phyloP scores from a whole-genome alignment of 2,888 invertebrate species.

The Epinotia bilunana region DNA sequence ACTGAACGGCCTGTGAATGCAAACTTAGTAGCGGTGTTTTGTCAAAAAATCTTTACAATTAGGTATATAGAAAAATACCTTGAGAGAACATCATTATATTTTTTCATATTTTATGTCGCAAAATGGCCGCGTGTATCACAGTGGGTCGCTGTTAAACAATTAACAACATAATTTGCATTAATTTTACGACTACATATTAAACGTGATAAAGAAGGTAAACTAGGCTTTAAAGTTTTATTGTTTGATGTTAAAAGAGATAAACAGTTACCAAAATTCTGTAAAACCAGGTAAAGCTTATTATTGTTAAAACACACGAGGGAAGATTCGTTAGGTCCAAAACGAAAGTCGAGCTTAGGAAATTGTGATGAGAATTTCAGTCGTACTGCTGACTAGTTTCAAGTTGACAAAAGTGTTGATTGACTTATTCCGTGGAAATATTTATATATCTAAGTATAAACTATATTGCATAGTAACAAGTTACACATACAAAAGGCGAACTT shows the following conservation, averaged over 20 bases:
- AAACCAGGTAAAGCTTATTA: background rate
- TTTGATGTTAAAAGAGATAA: slow-evolving; percentile 6
- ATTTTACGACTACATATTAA: slow-evolving; percentile 47
- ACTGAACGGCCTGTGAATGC: background rate
- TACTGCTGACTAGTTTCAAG: too few species aligned
- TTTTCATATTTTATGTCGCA: slow-evolving; percentile 17
- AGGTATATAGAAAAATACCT: background rate
- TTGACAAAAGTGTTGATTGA: too few species aligned
- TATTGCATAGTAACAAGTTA: too few species aligned
- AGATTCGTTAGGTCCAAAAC: too few species aligned
- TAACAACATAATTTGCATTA: slow-evolving; percentile 51
- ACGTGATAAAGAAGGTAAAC: slow-evolving; percentile 24
- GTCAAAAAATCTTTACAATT: background rate
- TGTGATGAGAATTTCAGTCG: too few species aligned
- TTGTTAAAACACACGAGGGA: too few species aligned
- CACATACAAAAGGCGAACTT: too few species aligned
- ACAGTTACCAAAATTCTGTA: background rate
- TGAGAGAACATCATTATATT: slow-evolving; percentile 1
- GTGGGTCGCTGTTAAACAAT: slow-evolving; percentile 47
- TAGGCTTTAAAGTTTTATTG: slow-evolving; percentile 32
- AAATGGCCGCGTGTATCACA: background rate
- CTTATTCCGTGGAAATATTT: too few species aligned
- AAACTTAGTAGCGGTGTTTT: background rate
- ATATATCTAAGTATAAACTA: too few species aligned
- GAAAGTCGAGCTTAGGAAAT: too few species aligned